Conservation (phyloP, 2,797 vertebrate species). For the Columba guinea region DNA sequence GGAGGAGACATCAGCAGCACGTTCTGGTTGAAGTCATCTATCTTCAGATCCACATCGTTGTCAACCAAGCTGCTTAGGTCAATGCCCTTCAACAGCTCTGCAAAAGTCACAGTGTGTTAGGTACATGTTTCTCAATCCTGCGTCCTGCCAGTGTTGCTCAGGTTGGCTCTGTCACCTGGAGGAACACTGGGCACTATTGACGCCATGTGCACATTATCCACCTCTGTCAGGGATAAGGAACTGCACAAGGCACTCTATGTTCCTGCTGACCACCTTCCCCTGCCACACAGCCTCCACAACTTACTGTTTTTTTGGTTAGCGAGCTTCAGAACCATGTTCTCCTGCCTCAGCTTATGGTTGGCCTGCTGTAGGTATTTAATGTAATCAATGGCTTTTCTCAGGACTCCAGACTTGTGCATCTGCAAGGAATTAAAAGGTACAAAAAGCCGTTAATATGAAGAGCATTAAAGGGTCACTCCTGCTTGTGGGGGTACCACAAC, state of each 20-base stretch:
- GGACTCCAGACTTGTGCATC: conserved; percentile 98
- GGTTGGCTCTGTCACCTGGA: not conserved
- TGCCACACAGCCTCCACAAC: conserved; percentile 42
- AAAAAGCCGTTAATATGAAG: not conserved
- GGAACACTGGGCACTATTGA: not conserved
- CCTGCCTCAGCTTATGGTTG: conserved; percentile 96
- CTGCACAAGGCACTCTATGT: not conserved
- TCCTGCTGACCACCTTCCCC: not conserved
- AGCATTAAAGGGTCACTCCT: not conserved
- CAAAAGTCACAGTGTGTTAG: conserved; percentile 21
- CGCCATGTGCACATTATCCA: rapidly evolving
- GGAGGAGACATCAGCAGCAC: conserved; percentile 95
- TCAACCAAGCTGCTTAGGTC: conserved; percentile 82
- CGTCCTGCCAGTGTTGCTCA: not conserved
- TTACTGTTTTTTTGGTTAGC: conserved; percentile 94
- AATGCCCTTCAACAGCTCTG: conserved; percentile 85
- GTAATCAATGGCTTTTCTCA: conserved; percentile 97
- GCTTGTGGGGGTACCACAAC: not conserved
- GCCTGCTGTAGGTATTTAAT: conserved; percentile 96
- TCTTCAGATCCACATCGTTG: conserved; percentile 80
- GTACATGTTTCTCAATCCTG: not conserved
- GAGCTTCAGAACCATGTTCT: conserved; percentile 95
- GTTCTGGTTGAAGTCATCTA: conserved; percentile 92
- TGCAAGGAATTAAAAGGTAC: conserved; percentile 56
- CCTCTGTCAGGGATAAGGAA: not conserved